A percentile compares a stretch with the other conserved stretches of the same genome.
These are phyloP conservation scores for Hoplias malabaricus DNA, from an alignment of 2,113 vertebrate species.

Conservation along the genomic window DNA sequence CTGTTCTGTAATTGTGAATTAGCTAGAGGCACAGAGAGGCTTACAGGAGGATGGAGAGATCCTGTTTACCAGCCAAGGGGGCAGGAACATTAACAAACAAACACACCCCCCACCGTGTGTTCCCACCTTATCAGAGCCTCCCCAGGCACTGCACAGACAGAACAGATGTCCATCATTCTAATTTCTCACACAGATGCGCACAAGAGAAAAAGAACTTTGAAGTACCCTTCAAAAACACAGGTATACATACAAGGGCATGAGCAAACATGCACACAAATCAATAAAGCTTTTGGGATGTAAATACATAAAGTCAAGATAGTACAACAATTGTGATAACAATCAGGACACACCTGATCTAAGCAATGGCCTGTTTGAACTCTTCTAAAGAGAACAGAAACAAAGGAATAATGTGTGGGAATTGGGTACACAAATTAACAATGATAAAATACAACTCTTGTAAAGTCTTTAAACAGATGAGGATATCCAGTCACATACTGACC, in stretches of 20 bases:
- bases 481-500: neutral
- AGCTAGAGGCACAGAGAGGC: slow-evolving; percentile 17
- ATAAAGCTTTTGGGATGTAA: neutral
- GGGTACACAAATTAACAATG: neutral
- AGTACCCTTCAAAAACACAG: neutral
- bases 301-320: neutral
- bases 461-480: neutral
- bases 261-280: neutral
- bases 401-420: neutral
- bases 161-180: neutral
- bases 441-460: neutral
- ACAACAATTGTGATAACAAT: neutral
- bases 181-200: neutral
- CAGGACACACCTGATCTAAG: slow-evolving; percentile 13
- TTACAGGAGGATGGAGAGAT: slow-evolving; percentile 10
- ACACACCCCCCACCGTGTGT: neutral
- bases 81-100: neutral
- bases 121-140: slow-evolving; percentile 24
- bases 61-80: slow-evolving; percentile 32
- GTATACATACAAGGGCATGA: neutral
- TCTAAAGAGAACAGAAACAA: neutral
- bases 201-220: neutral
- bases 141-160: slow-evolving; percentile 3
- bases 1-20: neutral
- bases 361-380: neutral